A percentile compares a stretch with the other conserved stretches of the same genome.
Conservation (phyloP, 2,113 vertebrate genomes). For the Nicator chloris region DNA sequence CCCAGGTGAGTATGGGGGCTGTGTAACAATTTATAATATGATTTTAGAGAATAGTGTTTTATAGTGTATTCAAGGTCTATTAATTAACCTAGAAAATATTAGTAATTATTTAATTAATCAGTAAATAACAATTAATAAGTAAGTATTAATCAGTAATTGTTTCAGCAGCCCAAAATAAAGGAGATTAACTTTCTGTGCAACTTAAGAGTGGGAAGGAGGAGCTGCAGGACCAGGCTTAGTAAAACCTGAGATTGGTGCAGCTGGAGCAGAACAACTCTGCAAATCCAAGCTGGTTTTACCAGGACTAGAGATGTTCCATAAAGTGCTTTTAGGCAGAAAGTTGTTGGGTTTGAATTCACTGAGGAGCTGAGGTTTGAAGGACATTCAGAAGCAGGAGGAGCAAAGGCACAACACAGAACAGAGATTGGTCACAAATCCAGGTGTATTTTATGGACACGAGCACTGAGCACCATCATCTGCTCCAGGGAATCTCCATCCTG, state of each 20-base stretch:
- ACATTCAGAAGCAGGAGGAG: conserved; percentile 10
- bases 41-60: not conserved
- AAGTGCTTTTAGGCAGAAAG: conserved; percentile 47
- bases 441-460: not conserved
- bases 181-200: not conserved
- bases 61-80: not conserved
- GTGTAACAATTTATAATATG: not conserved
- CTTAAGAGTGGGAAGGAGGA: not conserved
- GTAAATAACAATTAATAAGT: no score
- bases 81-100: not conserved
- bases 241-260: not conserved
- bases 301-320: not conserved
- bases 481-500: not conserved
- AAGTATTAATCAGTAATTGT: not conserved
- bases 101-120: no score
- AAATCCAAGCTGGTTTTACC: not conserved
- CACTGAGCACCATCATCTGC: conserved; percentile 65
- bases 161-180: not conserved
- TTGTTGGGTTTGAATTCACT: not conserved
- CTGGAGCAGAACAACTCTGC: not conserved
- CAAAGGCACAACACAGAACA: conserved; percentile 39
- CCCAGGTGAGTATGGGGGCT: not conserved
- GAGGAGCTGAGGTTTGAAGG: not conserved
- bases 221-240: not conserved
- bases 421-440: conserved; percentile 63